A percentile compares a stretch with the other conserved stretches of the same genome.
phyloP scores from a whole-genome alignment of 2,888 invertebrate genomes.

The Escarpia spicata region DNA sequence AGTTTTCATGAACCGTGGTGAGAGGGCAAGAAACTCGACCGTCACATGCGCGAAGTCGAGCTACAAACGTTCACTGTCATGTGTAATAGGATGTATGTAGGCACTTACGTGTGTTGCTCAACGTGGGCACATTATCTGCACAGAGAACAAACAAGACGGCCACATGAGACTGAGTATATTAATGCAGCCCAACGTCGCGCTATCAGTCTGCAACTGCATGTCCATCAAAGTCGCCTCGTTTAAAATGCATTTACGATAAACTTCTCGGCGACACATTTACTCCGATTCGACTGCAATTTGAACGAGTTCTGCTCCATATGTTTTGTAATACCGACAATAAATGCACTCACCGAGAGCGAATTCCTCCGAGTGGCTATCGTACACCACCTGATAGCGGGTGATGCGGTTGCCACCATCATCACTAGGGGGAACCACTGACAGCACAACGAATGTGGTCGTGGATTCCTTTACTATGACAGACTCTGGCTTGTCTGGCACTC shows the following conservation, averaged over 20 bases:
- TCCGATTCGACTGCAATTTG: not conserved
- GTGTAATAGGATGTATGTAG: too few relatives aligned
- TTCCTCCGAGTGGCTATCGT: slow-evolving; percentile 35
- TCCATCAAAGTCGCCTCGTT: not conserved
- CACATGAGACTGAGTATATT: not conserved
- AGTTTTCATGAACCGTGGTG: too few relatives aligned
- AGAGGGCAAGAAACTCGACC: not conserved
- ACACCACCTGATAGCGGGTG: slow-evolving; percentile 40
- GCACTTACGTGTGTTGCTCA: not conserved
- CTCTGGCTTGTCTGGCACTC: slow-evolving; percentile 36
- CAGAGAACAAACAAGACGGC: slow-evolving; percentile 10
- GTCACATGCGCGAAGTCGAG: not conserved
- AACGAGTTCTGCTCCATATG: not conserved
- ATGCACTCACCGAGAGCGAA: slow-evolving; percentile 35
- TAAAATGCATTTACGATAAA: not conserved
- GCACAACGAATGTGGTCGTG: slow-evolving; percentile 36
- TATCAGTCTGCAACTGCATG: not conserved
- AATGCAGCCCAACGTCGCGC: not conserved
- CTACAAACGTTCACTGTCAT: not conserved
- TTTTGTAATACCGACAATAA: not conserved
- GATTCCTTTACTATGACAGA: slow-evolving; percentile 29
- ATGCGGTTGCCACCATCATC: slow-evolving; percentile 41
- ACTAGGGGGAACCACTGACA: slow-evolving; percentile 37
- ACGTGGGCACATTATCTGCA: not conserved
- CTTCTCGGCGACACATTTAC: not conserved